Conservation (phyloP, 2,113 vertebrate genomes). For the Machaerirhynchus nigripectus region DNA sequence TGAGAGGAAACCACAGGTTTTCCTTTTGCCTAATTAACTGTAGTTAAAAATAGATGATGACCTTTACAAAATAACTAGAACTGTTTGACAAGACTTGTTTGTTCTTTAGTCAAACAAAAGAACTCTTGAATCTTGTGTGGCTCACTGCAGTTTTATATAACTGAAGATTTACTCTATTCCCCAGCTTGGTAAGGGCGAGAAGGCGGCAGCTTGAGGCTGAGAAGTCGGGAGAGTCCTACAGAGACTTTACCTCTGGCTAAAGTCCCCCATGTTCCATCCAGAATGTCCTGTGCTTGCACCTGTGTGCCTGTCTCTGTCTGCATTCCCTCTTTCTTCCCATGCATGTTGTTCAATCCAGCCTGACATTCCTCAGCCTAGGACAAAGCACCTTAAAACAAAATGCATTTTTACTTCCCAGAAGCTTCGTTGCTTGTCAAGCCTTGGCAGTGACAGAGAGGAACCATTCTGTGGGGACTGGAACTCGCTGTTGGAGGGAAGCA, state of each 20-base stretch:
- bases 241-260: background rate
- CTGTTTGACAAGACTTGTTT: background rate
- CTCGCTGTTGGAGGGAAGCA: background rate
- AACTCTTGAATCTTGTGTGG: background rate
- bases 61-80: background rate
- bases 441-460: background rate
- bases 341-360: background rate
- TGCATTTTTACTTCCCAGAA: background rate
- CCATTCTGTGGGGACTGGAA: background rate
- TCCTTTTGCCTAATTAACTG: background rate
- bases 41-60: background rate
- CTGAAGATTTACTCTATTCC: background rate
- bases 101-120: background rate
- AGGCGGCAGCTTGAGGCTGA: background rate
- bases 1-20: background rate
- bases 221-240: background rate
- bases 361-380: background rate
- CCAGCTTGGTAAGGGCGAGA: accelerated
- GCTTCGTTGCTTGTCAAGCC: background rate
- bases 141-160: accelerated
- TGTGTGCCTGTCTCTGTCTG: background rate
- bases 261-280: background rate
- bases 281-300: background rate
- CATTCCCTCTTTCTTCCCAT: background rate
- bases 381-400: background rate